Evolutionary conservation across 2,797 vertebrate species (phyloP), one percentile per base, ranked within the genome.

Genomic region (Pseudocheirus occidentalis): DNA sequence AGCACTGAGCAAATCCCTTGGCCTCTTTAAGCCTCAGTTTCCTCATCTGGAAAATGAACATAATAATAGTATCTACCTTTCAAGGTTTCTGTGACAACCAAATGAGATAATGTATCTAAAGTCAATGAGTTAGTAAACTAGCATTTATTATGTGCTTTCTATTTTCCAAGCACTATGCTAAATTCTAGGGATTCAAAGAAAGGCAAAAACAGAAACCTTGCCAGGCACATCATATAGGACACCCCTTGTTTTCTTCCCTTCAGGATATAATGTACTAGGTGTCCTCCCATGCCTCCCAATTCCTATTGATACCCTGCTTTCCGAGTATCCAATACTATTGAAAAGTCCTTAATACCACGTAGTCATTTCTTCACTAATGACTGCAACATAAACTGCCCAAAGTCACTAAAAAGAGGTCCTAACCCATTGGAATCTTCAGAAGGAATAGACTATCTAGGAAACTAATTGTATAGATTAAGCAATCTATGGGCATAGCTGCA

Each of bases 391-490:
- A 24, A 11, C 3, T 93, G 52, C 62, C 94, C 46, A 94, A 90
- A 97, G 14, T 93, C n/a, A 81, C 10, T 59, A 92, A 57, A 93
- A 28, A 52, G 14, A 66, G 56, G 3, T n/a, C 13, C 18, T 73
- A 93, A 91, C 93, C 12, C 40, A 96, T 50, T 40, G 53, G 29
- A 92, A 96, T 92, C 53, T 52, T 93, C 73, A 40, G 96, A 94
- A 96, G 55, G 90, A 95, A 95, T 90, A 46, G n/a, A 28, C 52
- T 94, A 91, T 27, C 81, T 97, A 14, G 53, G 12, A 34, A 54
- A 50, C 3, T 93, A 91, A 95, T 95, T 81, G 93, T 40, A 29
- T 50, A 90, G 87, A 95, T 97, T 91, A 96, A 87, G n/a, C 56
- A 97, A 94, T 92, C 0, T 94, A 94, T 18, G 81, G 91, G 96